Conservation (phyloP, 2,113 vertebrate genomes). For the Terrapene triunguis region DNA sequence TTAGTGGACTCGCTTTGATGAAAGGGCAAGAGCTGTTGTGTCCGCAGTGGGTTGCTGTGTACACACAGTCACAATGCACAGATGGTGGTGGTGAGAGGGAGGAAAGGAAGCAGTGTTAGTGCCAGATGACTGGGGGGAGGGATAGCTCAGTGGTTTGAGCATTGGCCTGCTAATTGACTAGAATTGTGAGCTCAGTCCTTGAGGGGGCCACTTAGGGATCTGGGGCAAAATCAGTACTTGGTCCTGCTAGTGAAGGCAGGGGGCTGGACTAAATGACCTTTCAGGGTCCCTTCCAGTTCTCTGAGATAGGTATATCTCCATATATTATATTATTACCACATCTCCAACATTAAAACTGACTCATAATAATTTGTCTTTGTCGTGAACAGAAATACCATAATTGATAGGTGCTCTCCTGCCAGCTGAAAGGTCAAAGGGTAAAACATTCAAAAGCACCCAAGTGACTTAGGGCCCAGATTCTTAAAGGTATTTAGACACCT, state of each 20-base stretch:
- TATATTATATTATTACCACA: too few relatives aligned
- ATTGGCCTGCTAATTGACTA: too few relatives aligned
- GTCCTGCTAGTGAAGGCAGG: too few relatives aligned
- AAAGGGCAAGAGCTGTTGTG: conserved; percentile 18
- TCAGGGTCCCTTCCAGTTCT: too few relatives aligned
- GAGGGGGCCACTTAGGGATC: too few relatives aligned
- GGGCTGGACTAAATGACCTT: too few relatives aligned
- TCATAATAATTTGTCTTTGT: background rate
- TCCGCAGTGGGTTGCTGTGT: background rate
- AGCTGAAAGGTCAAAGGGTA: background rate
- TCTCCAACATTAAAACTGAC: background rate
- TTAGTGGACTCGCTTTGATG: background rate
- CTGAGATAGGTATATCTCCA: too few relatives aligned
- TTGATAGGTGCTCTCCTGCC: background rate
- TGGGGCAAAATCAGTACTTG: too few relatives aligned
- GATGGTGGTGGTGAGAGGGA: background rate
- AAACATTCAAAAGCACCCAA: background rate
- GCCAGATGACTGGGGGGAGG: background rate
- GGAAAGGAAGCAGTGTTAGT: background rate
- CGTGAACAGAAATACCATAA: background rate
- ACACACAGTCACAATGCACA: background rate
- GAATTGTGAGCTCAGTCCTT: too few relatives aligned
- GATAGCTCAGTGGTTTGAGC: too few relatives aligned
- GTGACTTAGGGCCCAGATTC: too few relatives aligned
- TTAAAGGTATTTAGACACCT: background rate